Evolutionary conservation across 2,113 vertebrate species (phyloP), one percentile per base, ranked within the genome.

Genomic region (Rhinoptilus africanus): DNA sequence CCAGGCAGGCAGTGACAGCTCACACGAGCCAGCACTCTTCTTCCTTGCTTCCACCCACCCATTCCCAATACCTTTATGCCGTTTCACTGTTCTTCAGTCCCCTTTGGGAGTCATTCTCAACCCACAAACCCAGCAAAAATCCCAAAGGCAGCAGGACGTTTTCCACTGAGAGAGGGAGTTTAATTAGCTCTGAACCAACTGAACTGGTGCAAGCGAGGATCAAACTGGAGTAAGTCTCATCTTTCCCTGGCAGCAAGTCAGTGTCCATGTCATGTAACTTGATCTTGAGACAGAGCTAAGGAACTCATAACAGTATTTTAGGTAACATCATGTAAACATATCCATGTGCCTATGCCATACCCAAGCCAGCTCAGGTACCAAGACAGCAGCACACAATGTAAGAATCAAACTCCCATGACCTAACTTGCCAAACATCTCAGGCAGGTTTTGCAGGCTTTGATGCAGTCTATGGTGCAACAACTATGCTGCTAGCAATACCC

Each of bases 371-470:
- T 56, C 43, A 45, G 14, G 23, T 8, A 35, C 56, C 20, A 23
- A 12, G 35, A 43, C 27, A 77, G 63, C 54, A 39, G 41, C 34
- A 71, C 22, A 43, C 1, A 63, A 64, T 18, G 12, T 5, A 47
- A 53, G 54, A 85, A 77, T 3, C 17, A 23, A 71, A 34, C 23
- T 89, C 69, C 54, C 26, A 5, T 0, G 22, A 53, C 4, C 57
- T 14, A 45, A 79, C 54, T n/a, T n/a, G 39, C 28, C 30, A 15
- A 92, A 66, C 71, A 69, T 5, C 93, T 80, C 78, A 28, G 71
- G 75, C 93, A 95, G 90, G 90, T 96, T 96, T 57, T 82, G 66
- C 85, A 89, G 53, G 62, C 14, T 85, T 34, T 56, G 8, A n/a
- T 78, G 35, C 7, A 78, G 37, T 32, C 53, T 48, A 14, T 23